These are phyloP conservation scores for Hydropsyche tenuis DNA, from an alignment of 1,140 invertebrate genomes.

Conservation along the genomic window DNA sequence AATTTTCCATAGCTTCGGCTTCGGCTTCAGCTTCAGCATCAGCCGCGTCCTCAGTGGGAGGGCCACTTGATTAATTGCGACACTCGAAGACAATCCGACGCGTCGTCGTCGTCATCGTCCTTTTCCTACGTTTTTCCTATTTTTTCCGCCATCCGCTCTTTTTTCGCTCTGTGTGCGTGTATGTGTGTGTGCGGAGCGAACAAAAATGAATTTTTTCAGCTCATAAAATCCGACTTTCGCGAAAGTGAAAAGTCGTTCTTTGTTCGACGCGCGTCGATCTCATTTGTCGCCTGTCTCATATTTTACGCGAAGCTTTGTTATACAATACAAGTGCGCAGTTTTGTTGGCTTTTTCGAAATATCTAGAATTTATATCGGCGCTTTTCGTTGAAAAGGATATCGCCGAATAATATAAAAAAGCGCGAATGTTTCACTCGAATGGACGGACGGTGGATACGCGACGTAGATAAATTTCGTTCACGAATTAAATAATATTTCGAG, in stretches of 20 bases:
- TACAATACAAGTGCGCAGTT: no score
- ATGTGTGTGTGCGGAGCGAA: neutral
- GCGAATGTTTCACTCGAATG: no score
- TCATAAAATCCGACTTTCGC: constrained; percentile 17
- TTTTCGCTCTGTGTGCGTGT: no score
- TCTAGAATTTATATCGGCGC: no score
- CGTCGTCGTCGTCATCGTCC: neutral
- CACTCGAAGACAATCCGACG: neutral
- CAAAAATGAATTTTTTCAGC: constrained; percentile 17
- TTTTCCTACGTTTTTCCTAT: neutral
- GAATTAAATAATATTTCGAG: no score
- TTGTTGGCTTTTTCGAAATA: no score
- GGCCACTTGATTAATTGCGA: constrained; percentile 12
- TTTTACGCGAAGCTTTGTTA: neutral
- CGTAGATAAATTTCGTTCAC: no score
- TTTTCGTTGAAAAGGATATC: no score
- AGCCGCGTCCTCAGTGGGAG: no score
- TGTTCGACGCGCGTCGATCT: constrained; percentile 4
- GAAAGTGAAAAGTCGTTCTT: constrained; percentile 12
- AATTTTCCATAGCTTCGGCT: neutral
- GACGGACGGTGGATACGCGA: no score
- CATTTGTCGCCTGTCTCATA: constrained; percentile 1
- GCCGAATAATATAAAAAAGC: no score
- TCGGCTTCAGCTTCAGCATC: neutral
- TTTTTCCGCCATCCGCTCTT: no score